Evolutionary conservation across 2,797 vertebrate species (phyloP), one percentile per base, ranked within the genome.

Genomic region (Pseudomugil gertrudae): DNA sequence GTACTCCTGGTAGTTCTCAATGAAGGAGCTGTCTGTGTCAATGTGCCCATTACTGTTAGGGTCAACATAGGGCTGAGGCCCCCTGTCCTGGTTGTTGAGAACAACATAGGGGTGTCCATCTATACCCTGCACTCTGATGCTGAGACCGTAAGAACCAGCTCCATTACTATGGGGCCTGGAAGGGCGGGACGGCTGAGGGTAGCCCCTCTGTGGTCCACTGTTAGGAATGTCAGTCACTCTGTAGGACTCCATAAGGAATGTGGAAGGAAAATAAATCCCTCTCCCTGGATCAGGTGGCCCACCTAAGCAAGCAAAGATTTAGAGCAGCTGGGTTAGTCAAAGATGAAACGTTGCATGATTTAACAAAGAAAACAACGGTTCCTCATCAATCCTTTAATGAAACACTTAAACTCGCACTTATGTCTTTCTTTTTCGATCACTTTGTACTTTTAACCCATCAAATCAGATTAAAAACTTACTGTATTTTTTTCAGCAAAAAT

Each of bases 21-120:
- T 83, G 21, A 93, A 84, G 62, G 93, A 87, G 23, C 87, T 88
- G n/a, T 90, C 92, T 23, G 88, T 38, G 57, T 93, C 72, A 0
- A 74, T 24, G 74, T 83, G 89, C 4, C 91, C 93, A 30, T 95
- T 94, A 55, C 79, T 89, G 77, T 84, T 75, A 5, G 92, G 86
- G 43, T 89, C 89, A 0, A 62, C 23, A 40, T 79, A 89, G 27
- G 92, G 66, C 1, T 92, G 87, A 36, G 85, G 26, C 19, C 72
- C 92, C 11, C 89, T 90, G 61, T 99, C 96, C 0, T 96, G 94
- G 77, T 98, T 99, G 88, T 99, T 99, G 65, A 99, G 94, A 48
- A 99, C 96, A 4, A 99, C 96, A 56, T 98, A 99, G 0, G 98
- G 97, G 80, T 99, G 98, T 32, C 98, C 98, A 57, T 96, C 97